Evolutionary conservation across 1,140 invertebrate species (phyloP), one percentile per base, ranked within the genome.

Genomic region (Colletes latitarsis): DNA sequence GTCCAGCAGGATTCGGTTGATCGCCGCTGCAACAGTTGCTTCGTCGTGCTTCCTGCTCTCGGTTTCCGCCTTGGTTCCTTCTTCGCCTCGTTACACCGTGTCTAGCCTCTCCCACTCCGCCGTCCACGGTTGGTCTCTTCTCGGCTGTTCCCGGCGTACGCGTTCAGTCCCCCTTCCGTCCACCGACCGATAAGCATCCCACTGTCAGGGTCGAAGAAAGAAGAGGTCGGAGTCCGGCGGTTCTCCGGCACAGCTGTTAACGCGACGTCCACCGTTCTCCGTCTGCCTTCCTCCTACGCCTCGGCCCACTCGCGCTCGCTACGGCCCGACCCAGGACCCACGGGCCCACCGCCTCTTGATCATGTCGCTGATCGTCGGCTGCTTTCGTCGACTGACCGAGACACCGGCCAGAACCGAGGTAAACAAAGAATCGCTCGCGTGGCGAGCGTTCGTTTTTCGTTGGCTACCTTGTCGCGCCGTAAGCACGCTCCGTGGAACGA

Each of bases 341-440:
- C 64, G 43, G 64, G 15, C n/a, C 52, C 41, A 30, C 49, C 8
- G 30, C 62, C 43, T 53, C 63, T 2, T 4, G 17, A 70, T 21
- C 81, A 87, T 88, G 86, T 88, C 86, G 30, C 73, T 88, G 52
- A 82, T 88, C 49, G 60, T 21, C 55, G 79, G 82, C 19, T 88
- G 85, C 77, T 80, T 87, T 60, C 86, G 85, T 49, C 85, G 85
- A 4, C 49, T 88, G 15, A 76, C 82, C n/a, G 67, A 87, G 41
- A 49, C 79, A 64, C 53, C 84, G 10, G 71, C 10, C 39, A 87
- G 77, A 57, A 77, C n/a, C 57, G 85, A 87, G 82, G 85, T 87
- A 87, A 64, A 68, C 58, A 80, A 80, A 43, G 43, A 58, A 39
- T 2, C 8, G 19, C 19, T 15, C 8, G 8, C 49, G 10, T 10